These are phyloP conservation scores for Silurus glanis DNA, from an alignment of 2,113 vertebrate genomes.

Conservation along the genomic window DNA sequence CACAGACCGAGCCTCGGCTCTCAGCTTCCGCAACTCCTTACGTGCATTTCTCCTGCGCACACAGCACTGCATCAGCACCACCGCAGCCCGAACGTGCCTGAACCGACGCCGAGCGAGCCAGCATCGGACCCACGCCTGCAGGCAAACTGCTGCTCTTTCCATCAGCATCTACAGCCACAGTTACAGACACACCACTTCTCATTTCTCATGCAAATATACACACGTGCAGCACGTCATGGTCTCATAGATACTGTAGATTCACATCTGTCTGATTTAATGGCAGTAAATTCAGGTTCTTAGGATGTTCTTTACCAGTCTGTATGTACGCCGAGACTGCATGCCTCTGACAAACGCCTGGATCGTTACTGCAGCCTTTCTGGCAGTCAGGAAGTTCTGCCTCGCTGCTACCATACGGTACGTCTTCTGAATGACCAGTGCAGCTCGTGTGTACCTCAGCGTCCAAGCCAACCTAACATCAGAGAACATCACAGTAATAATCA, in stretches of 20 bases:
- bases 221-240: neutral
- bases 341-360: conserved; percentile 76
- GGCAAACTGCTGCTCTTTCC: conserved; percentile 62
- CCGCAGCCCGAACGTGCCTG: conserved; percentile 48
- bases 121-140: conserved; percentile 71
- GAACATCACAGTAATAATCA: neutral
- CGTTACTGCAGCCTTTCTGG: conserved; percentile 63
- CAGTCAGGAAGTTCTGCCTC: conserved; percentile 58
- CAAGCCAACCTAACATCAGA: conserved; percentile 56
- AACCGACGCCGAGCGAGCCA: conserved; percentile 69
- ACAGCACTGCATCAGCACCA: conserved; percentile 75
- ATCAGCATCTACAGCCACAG: conserved; percentile 60
- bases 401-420: conserved; percentile 68
- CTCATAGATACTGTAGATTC: neutral
- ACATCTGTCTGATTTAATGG: too few relatives aligned
- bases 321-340: conserved; percentile 56
- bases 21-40: conserved; percentile 66
- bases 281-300: too few relatives aligned
- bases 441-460: conserved; percentile 64
- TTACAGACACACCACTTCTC: neutral
- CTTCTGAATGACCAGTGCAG: conserved; percentile 74
- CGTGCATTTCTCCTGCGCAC: conserved; percentile 66
- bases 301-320: conserved; percentile 58
- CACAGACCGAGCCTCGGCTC: conserved; percentile 66
- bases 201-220: neutral